Conservation (phyloP, 92 coral and sea anemone genomes). For the Actinostola sp. region DNA sequence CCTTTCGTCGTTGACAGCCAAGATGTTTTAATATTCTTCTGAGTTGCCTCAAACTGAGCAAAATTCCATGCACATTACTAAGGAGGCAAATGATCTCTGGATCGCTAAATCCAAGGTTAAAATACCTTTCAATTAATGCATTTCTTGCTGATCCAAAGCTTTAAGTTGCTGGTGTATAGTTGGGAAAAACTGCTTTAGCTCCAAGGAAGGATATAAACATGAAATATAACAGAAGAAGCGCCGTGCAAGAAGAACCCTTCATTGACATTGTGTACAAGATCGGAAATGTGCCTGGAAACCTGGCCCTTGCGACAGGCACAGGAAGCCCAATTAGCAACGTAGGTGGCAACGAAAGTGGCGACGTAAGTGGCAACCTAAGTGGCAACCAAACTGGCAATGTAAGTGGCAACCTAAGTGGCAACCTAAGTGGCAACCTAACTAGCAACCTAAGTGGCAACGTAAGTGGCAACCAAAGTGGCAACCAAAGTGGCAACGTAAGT, state of each 20-base stretch:
- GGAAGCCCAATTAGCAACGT: constrained; percentile 5
- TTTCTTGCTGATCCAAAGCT: background rate
- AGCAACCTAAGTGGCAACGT: too few relatives aligned
- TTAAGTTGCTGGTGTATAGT: constrained; percentile 6
- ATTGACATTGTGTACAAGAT: background rate
- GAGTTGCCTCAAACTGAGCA: constrained; percentile 39
- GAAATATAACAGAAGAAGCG: background rate
- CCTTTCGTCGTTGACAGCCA: constrained; percentile 31
- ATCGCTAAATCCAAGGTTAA: constrained; percentile 1
- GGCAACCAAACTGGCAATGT: constrained; percentile 3
- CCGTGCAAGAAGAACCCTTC: constrained; percentile 1
- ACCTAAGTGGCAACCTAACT: too few relatives aligned
- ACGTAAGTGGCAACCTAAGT: constrained; percentile 5
- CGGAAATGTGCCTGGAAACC: background rate
- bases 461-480: too few relatives aligned
- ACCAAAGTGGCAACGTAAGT: too few relatives aligned
- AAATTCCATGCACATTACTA: constrained; percentile 36
- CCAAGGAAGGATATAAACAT: background rate
- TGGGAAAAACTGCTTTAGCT: constrained; percentile 1
- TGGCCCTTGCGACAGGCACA: background rate
- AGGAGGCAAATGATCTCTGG: constrained; percentile 22
- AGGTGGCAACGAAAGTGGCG: constrained; percentile 11
- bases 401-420: constrained; percentile 11
- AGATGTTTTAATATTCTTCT: constrained; percentile 29
- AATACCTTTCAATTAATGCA: background rate